A percentile compares a stretch with the other conserved stretches of the same genome.
Evolutionary conservation across 2,113 vertebrate genomes (phyloP).

Genomic region (Mormyrus iriodes): DNA sequence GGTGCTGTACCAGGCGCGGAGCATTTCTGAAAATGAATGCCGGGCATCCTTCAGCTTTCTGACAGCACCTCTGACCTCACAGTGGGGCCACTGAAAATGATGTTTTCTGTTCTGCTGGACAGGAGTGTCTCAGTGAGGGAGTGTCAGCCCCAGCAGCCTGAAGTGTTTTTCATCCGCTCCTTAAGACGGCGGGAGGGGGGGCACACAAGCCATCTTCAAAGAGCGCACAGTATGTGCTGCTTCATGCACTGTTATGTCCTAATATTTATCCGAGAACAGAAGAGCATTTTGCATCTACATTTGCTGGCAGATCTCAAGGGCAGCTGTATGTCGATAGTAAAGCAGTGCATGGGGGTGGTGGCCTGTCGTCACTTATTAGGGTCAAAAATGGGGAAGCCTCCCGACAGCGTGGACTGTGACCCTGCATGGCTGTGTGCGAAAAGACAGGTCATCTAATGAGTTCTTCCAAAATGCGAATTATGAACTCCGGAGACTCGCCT

Average conservation of each 20-base stretch:
- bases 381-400: constrained; percentile 33
- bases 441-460: constrained; percentile 14
- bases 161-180: constrained; percentile 37
- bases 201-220: constrained; percentile 36
- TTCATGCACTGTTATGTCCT: constrained; percentile 42
- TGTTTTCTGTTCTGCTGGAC: neutral
- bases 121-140: neutral
- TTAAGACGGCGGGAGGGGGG: constrained; percentile 20
- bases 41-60: neutral
- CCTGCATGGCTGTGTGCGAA: neutral
- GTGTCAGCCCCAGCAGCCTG: constrained; percentile 47
- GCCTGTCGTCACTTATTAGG: constrained; percentile 56
- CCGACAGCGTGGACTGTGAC: neutral
- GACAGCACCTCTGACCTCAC: constrained; percentile 13
- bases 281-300: constrained; percentile 54
- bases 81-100: neutral
- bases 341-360: constrained; percentile 20
- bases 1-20: neutral
- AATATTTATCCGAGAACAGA: constrained; percentile 58
- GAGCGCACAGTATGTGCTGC: constrained; percentile 24
- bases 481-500: neutral
- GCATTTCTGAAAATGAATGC: constrained; percentile 11
- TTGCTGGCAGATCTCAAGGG: constrained; percentile 51
- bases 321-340: constrained; percentile 56
- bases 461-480: constrained; percentile 17